These are phyloP conservation scores for Xestia c-nigrum DNA, from an alignment of 2,888 invertebrate genomes.

Conservation along the genomic window DNA sequence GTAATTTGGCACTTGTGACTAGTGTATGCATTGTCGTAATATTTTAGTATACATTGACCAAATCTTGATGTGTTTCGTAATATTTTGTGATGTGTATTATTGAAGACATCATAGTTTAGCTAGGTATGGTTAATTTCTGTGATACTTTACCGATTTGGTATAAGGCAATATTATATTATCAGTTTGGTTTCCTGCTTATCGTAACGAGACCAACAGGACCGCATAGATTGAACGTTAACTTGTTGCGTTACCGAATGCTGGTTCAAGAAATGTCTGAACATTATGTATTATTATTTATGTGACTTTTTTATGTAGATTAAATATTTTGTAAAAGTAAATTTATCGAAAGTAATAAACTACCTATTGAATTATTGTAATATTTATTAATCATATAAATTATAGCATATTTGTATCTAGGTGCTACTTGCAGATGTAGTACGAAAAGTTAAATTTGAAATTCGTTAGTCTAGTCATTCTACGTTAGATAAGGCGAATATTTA, in stretches of 20 bases:
- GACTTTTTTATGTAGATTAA: slow-evolving; percentile 60
- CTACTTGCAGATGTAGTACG: slow-evolving; percentile 58
- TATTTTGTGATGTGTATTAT: slow-evolving; percentile 75
- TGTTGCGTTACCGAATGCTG: slow-evolving; percentile 44
- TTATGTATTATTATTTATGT: slow-evolving; percentile 63
- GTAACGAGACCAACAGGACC: slow-evolving; percentile 50
- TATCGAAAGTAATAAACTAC: slow-evolving; percentile 65
- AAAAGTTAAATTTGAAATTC: slow-evolving; percentile 56
- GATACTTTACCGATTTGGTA: slow-evolving; percentile 90
- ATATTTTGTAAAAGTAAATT: slow-evolving; percentile 65
- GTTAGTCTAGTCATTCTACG: slow-evolving; percentile 65
- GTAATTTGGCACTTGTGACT: slow-evolving; percentile 67
- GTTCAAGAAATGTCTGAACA: slow-evolving; percentile 54
- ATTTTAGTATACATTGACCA: slow-evolving; percentile 79
- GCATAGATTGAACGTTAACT: slow-evolving; percentile 55
- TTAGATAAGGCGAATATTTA: slow-evolving; percentile 54
- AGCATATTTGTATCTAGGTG: slow-evolving; percentile 64
- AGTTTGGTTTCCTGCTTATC: slow-evolving; percentile 75
- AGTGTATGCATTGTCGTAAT: slow-evolving; percentile 67
- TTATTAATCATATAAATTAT: slow-evolving; percentile 67
- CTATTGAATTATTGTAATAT: slow-evolving; percentile 65
- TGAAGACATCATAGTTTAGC: slow-evolving; percentile 87
- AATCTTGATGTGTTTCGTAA: slow-evolving; percentile 81
- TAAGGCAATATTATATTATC: slow-evolving; percentile 85
- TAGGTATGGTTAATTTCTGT: slow-evolving; percentile 90